Percentiles rank a stretch among this genome's conserved stretches.
Conservation (phyloP, 2,888 invertebrate genomes). For the Siphlonurus alternatus region DNA sequence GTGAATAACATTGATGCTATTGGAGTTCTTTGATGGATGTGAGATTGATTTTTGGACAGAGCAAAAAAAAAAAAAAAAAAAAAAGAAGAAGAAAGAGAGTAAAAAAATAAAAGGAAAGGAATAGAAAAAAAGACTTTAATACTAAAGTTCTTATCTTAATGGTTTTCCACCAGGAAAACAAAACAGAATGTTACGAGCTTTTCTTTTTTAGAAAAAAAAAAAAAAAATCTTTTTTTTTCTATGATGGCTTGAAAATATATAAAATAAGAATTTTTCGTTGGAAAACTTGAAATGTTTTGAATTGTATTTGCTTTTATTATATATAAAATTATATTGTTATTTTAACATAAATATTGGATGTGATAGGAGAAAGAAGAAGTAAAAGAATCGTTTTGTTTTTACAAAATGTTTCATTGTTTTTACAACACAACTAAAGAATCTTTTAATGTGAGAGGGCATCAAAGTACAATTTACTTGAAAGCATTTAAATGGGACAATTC, state of each 20-base stretch:
- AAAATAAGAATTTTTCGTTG: not conserved
- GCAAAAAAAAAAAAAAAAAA: not conserved
- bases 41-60: not conserved
- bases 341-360: too few relatives aligned
- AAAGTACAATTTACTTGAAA: too few relatives aligned
- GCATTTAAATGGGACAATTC: too few relatives aligned
- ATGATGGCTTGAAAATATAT: too few relatives aligned
- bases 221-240: too few relatives aligned
- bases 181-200: not conserved
- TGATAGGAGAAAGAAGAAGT: too few relatives aligned
- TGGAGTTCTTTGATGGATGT: not conserved
- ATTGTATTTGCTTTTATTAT: not conserved
- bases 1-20: not conserved
- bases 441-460: too few relatives aligned
- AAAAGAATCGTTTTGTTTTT: too few relatives aligned
- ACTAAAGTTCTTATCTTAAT: not conserved
- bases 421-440: too few relatives aligned
- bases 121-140: not conserved
- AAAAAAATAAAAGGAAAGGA: not conserved
- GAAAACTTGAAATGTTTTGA: not conserved
- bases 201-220: too few relatives aligned
- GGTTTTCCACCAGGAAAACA: not conserved
- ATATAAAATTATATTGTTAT: not conserved
- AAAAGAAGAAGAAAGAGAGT: not conserved
- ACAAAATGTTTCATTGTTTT: too few relatives aligned